phyloP scores from a whole-genome alignment of 2,888 invertebrate genomes.

The Zeuzera pyrina region DNA sequence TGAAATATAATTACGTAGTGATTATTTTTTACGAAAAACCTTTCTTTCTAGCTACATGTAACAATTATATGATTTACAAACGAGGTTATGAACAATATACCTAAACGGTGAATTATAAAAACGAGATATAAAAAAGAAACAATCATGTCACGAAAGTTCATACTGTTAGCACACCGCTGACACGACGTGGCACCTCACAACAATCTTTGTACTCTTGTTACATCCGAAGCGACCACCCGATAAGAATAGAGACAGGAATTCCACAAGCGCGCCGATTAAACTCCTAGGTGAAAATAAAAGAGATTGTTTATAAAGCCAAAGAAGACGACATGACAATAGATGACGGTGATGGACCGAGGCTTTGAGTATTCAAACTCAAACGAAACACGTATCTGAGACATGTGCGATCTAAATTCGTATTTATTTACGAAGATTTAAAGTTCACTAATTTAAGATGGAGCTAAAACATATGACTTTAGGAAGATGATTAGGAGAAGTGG shows the following conservation, averaged over 20 bases:
- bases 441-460: conserved; percentile 62
- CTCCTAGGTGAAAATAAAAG: conserved; percentile 69
- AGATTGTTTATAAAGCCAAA: conserved; percentile 68
- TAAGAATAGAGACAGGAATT: conserved; percentile 63
- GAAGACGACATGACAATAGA: conserved; percentile 70
- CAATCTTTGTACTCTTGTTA: conserved; percentile 66
- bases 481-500: conserved; percentile 66
- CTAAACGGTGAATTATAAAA: too few relatives aligned
- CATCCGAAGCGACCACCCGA: conserved; percentile 63
- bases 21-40: too few relatives aligned
- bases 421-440: conserved; percentile 58
- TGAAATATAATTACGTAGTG: too few relatives aligned
- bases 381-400: conserved; percentile 17
- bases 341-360: conserved; percentile 60
- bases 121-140: conserved; percentile 24
- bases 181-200: conserved; percentile 62
- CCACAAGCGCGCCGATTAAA: conserved; percentile 66
- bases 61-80: too few relatives aligned
- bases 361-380: conserved; percentile 28
- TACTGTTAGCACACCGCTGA: conserved; percentile 43
- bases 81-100: too few relatives aligned
- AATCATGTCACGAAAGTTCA: conserved; percentile 44
- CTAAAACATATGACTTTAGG: conserved; percentile 66
- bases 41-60: too few relatives aligned
- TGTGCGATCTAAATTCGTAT: conserved; percentile 52